Evolutionary conservation across 2,888 invertebrate genomes (phyloP), one percentile per base, ranked within the genome.

Genomic region (Andrena haemorrhoa): DNA sequence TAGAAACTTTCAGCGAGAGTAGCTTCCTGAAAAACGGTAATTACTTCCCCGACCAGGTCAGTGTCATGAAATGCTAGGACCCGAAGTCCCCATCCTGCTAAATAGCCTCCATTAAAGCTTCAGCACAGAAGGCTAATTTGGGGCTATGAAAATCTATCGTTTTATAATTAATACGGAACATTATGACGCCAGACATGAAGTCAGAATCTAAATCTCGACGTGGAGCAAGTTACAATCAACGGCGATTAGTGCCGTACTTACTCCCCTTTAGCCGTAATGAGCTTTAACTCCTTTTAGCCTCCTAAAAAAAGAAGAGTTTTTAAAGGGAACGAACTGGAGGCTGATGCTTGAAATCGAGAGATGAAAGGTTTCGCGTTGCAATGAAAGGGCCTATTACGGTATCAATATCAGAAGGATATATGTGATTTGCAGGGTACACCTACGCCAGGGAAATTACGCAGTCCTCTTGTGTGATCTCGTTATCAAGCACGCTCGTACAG

Each of bases 401-500:
- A 8, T 26, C 41, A 10, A 58, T 41, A 16, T n/a, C 23, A 3
- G 33, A 73, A 77, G 58, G 20, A 60, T 35, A 10, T 29, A 49
- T n/a, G 47, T 12, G n/a, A 75, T 47, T 66, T 10, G 4, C 49
- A 16, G 8, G 6, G 29, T 64, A 8, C 49, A 71, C 71, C 75
- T 60, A 80, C 82, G 8, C 8, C 16, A n/a, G 26, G 31, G 35
- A 65, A 69, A 65, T 53, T 68, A 29, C 53, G 12, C 66, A 64
- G 35, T 3, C 23, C n/a, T 53, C 31, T 12, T 31, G 53, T 23
- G 12, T 26, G 51, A 66, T 64, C 56, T 41, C 33, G 20, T 68
- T 63, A 41, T 51, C 26, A 60, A 71, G 23, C 20, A 10, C 8
- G 10, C n/a, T 31, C n/a, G 20, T 31, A 12, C 12, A 53, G 60